phyloP scores from a whole-genome alignment of 2,797 vertebrate species.

The Masticophis lateralis region DNA sequence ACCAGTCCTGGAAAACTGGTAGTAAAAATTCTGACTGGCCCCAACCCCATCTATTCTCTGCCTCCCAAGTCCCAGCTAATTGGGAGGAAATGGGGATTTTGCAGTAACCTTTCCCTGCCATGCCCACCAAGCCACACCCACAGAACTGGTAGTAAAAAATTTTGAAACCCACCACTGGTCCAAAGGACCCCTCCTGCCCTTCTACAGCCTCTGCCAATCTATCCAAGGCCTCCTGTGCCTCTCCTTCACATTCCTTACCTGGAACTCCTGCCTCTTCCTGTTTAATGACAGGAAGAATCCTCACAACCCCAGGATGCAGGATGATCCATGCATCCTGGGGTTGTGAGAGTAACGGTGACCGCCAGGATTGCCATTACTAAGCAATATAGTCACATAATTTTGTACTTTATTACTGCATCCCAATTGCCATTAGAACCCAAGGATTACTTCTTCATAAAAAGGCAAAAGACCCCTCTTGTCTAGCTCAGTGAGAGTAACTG shows the following conservation, averaged over 20 bases:
- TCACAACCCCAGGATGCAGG: too few species aligned
- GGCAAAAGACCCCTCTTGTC: neutral
- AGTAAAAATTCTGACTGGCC: too few species aligned
- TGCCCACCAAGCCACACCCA: too few species aligned
- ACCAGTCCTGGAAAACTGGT: too few species aligned
- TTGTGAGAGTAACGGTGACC: neutral
- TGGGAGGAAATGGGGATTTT: too few species aligned
- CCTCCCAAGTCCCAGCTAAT: too few species aligned
- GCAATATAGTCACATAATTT: neutral
- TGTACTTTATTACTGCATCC: neutral
- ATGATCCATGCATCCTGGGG: neutral
- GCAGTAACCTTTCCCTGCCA: too few species aligned
- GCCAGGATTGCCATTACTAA: neutral
- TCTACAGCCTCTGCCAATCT: neutral
- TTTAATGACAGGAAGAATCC: too few species aligned
- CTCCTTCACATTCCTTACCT: neutral
- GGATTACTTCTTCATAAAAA: neutral
- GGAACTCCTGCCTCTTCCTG: neutral
- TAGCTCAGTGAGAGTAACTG: neutral
- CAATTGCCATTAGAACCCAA: neutral
- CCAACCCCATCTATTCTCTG: too few species aligned
- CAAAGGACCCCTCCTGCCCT: neutral
- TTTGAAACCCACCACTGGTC: too few species aligned
- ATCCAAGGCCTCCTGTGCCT: neutral
- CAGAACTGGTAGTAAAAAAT: too few species aligned